Conservation (phyloP, 2,888 invertebrate genomes). For the Nymphalis c-album region DNA sequence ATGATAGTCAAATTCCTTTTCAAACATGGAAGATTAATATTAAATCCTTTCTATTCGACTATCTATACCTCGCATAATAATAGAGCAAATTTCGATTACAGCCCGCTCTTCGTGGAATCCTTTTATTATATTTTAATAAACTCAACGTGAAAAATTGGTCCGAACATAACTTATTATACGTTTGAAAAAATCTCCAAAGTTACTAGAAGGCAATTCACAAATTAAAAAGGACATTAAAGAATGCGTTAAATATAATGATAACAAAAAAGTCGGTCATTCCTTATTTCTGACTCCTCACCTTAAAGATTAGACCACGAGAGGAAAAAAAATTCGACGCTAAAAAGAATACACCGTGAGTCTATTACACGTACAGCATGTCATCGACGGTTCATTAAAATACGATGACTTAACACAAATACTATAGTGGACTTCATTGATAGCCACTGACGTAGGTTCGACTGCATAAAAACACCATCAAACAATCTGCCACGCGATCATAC, state of each 20-base stretch:
- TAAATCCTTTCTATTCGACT: neutral
- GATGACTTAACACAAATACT: slow-evolving; percentile 80
- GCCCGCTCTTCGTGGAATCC: neutral
- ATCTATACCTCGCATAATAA: neutral
- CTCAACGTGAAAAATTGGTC: neutral
- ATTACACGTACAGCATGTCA: slow-evolving; percentile 80
- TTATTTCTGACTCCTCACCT: slow-evolving; percentile 55
- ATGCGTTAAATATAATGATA: slow-evolving; percentile 53
- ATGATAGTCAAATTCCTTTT: too few species aligned
- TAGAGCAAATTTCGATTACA: neutral
- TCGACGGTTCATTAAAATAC: slow-evolving; percentile 81
- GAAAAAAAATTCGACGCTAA: slow-evolving; percentile 77
- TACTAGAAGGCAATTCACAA: slow-evolving; percentile 36
- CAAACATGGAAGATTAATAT: neutral
- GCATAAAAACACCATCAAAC: slow-evolving; percentile 61
- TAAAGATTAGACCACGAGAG: slow-evolving; percentile 54
- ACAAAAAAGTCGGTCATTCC: slow-evolving; percentile 51
- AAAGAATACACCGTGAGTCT: slow-evolving; percentile 78
- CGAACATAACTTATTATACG: slow-evolving; percentile 1
- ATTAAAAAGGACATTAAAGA: slow-evolving; percentile 58
- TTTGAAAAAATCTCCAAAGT: neutral
- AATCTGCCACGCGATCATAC: slow-evolving; percentile 45
- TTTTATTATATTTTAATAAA: slow-evolving; percentile 7
- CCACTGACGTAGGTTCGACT: slow-evolving; percentile 72
- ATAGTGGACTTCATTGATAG: slow-evolving; percentile 81